Evolutionary conservation across 2,797 vertebrate species (phyloP), one percentile per base, ranked within the genome.

Genomic region (Amblyraja radiata): DNA sequence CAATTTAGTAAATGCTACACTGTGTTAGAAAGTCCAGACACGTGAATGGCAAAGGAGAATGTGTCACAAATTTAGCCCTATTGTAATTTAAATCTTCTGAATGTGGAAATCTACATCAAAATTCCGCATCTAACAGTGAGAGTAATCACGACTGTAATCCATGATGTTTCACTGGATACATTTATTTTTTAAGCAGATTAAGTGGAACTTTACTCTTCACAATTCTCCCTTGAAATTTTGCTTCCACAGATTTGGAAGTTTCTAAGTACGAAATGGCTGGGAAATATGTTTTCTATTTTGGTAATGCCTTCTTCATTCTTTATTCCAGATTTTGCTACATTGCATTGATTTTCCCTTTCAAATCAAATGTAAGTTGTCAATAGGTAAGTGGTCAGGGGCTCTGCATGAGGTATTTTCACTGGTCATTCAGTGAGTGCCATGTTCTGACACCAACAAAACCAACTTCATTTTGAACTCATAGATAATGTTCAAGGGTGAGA

Each of bases 141-240:
- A 58, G 9, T 84, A 11, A 58, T 84, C 54, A n/a, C 16, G 6
- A 6, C 46, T 58, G 81, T 25, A 54, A 84, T n/a, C n/a, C 14
- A 54, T 61, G 81, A 25, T 74, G 23, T 25, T 23, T 84, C 23
- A 28, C 81, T 84, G 4, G 14, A 36, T 16, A 39, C 39, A 84
- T 54, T 58, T 84, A 6, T 84, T 68, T 90, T 90, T 71, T 90
- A 32, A 21, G 16, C 18, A 39, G 16, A 71, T 90, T 90, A 68
- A 71, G 23, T 90, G 63, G 63, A 90, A 71, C 86, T 36, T 90
- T 36, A 90, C 21, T 23, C 58, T 68, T 90, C 86, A 90, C 71
- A 68, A 90, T 39, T 90, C 65, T 90, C 18, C 18, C 7, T 21
- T 90, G n/a, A 90, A 16, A 9, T 90, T 71, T 90, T 71, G 86